Percentiles rank a stretch among this genome's conserved stretches.
Conservation (phyloP, 2,797 vertebrate species). For the Mastacembelus armatus region DNA sequence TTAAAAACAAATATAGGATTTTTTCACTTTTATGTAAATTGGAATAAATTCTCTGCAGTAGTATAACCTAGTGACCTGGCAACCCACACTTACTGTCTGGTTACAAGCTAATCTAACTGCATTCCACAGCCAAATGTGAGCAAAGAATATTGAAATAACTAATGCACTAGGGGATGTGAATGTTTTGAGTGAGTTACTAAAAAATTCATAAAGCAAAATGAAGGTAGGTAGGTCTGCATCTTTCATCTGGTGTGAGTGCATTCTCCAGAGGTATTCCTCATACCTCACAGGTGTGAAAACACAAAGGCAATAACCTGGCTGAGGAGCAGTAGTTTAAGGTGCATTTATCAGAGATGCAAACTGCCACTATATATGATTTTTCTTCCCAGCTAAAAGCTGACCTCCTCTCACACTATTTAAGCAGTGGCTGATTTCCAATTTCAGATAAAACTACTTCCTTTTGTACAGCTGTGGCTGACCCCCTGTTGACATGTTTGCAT, state of each 20-base stretch:
- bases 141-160: conserved; percentile 33
- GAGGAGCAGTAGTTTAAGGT: background rate
- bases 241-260: conserved; percentile 11
- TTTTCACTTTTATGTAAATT: background rate
- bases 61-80: conserved; percentile 14
- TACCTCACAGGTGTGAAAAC: conserved; percentile 20
- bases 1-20: background rate
- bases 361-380: background rate
- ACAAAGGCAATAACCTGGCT: conserved; percentile 15
- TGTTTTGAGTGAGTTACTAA: conserved; percentile 34
- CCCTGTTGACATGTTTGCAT: background rate
- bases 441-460: background rate
- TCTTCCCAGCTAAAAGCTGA: background rate
- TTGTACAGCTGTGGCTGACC: background rate
- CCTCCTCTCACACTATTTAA: too few relatives aligned
- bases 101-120: conserved; percentile 26
- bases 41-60: conserved; percentile 1
- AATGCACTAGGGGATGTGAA: conserved; percentile 32
- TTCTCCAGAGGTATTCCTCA: background rate
- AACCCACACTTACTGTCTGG: conserved; percentile 31
- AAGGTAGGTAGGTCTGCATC: background rate
- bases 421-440: background rate
- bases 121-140: conserved; percentile 33
- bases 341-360: background rate
- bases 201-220: conserved; percentile 54